Base-by-base conservation (phyloP, 1,140 invertebrate species). In the Aphaenogaster floridana region DNA sequence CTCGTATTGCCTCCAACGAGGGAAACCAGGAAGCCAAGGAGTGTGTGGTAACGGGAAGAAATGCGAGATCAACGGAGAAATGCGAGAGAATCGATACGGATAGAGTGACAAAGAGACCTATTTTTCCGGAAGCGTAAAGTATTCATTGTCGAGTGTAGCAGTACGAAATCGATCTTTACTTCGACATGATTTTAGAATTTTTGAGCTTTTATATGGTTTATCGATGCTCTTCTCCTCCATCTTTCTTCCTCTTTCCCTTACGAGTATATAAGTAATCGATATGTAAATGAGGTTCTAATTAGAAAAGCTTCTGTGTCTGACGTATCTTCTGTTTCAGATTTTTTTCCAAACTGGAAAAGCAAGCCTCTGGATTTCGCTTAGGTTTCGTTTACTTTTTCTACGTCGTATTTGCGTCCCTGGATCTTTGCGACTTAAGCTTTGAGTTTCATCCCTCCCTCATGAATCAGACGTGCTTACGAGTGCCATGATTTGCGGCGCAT, bases 31-130 rank as follows among this genome's bases (percentile, higher is more conserved):
- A 84, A 76, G 80, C 54, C 11, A 36, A 61, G 68, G 42, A 83
- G 13, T 59, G 21, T 74, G 79, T 54, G 68, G 28, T 83, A 83
- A 59, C 80, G 42, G 68, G 34, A 84, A 76, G 71, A 86, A 72
- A 81, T 81, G 57, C 57, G 74, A 77, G 48, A 72, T 84, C 48
- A 39, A 54, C 42, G 57, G 48, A 61, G 79, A 54, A 45, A 50
- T 45, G 36, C 11, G 72, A 78, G 54, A 36, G 39, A 28, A 86
- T 79, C 66, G 36, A 39, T 50, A 79, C 7, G 72, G 72, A 71
- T 57, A 50, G 8, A 36, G 36, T 76, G 54, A 84, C 54, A 50
- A 83, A 74, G 39, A 61, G 54, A 76, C 2, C 66, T 34, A 72
- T 57, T 61, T 84, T 61, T 39, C 17, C n/a, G 28, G 34, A n/a